Conservation (phyloP, 2,113 vertebrate species). For the Melanotaenia duboulayi region DNA sequence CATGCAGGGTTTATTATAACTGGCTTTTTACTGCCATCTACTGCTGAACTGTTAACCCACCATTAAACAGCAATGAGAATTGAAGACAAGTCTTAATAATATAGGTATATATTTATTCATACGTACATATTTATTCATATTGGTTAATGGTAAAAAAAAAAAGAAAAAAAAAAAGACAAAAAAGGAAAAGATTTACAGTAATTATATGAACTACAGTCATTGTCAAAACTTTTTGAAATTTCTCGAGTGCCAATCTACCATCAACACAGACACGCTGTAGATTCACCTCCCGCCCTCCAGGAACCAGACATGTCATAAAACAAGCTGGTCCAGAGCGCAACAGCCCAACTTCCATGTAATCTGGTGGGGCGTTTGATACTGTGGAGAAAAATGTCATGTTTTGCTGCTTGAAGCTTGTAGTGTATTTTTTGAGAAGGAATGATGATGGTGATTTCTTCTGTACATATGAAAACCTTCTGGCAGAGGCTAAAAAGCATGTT, state of each 20-base stretch:
- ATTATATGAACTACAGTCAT: constrained; percentile 81
- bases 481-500: constrained; percentile 11
- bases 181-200: constrained; percentile 78
- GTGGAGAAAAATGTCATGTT: constrained; percentile 7
- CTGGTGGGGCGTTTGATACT: constrained; percentile 35
- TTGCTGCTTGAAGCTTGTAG: constrained; percentile 41
- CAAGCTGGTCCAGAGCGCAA: not conserved
- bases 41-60: constrained; percentile 17
- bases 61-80: constrained; percentile 23
- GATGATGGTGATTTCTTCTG: constrained; percentile 16
- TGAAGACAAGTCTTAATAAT: constrained; percentile 81
- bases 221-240: constrained; percentile 73
- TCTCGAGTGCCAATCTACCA: constrained; percentile 58
- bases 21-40: constrained; percentile 61
- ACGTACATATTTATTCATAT: constrained; percentile 84
- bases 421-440: constrained; percentile 48
- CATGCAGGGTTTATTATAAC: not conserved
- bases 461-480: constrained; percentile 27
- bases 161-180: constrained; percentile 33
- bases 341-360: constrained; percentile 31
- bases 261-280: constrained; percentile 47
- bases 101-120: constrained; percentile 88
- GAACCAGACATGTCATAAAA: constrained; percentile 37
- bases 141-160: constrained; percentile 84
- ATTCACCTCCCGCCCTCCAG: constrained; percentile 52